Evolutionary conservation across 2,113 vertebrate species (phyloP).

Genomic region (Paratilapia polleni): DNA sequence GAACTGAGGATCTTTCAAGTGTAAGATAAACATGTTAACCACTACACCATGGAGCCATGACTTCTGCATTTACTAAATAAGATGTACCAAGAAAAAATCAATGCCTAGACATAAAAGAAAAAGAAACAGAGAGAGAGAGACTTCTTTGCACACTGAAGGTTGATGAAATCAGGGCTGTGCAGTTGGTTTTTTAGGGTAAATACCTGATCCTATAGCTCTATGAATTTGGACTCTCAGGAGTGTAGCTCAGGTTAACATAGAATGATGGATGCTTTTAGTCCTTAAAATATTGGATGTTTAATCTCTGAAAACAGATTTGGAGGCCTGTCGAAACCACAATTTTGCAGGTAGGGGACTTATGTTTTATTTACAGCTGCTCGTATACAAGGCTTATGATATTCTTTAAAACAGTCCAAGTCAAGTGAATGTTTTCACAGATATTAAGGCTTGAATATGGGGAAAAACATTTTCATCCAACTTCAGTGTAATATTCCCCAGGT

Average conservation of each 20-base stretch:
- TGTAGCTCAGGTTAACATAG: neutral
- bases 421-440: neutral
- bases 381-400: neutral
- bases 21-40: neutral
- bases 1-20: neutral
- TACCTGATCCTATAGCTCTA: neutral
- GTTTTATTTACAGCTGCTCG: neutral
- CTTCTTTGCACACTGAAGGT: neutral
- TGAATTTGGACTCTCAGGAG: neutral
- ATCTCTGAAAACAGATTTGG: neutral
- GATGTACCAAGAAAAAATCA: neutral
- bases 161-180: neutral
- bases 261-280: neutral
- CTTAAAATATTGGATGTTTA: neutral
- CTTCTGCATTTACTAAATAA: neutral
- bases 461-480: too few species aligned
- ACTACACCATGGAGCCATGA: neutral
- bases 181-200: neutral
- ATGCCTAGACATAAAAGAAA: neutral
- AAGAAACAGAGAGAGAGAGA: neutral
- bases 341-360: neutral
- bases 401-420: neutral
- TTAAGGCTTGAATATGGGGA: neutral
- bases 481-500: too few species aligned
- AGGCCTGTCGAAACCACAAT: neutral